These are phyloP conservation scores for Nettapus auritus DNA, from an alignment of 2,113 vertebrate species.

Conservation along the genomic window DNA sequence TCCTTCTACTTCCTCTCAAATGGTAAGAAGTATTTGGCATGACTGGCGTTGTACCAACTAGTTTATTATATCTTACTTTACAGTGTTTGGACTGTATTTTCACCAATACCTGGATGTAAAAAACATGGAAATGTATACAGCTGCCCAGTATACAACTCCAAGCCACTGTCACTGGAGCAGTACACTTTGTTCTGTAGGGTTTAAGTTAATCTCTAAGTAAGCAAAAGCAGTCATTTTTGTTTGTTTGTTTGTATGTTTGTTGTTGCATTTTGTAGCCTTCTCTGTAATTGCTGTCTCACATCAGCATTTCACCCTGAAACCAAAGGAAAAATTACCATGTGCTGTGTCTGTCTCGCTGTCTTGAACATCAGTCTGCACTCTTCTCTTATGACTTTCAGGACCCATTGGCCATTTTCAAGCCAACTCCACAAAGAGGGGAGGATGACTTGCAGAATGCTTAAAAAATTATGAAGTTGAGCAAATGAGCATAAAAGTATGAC, in stretches of 20 bases:
- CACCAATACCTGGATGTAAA: neutral
- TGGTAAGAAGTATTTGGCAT: neutral
- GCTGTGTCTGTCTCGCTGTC: neutral
- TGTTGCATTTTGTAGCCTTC: neutral
- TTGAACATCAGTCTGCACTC: neutral
- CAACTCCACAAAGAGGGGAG: neutral
- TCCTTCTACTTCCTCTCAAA: neutral
- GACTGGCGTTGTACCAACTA: fast-evolving
- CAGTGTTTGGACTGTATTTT: neutral
- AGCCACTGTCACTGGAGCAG: neutral
- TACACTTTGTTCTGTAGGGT: neutral
- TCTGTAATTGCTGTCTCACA: neutral
- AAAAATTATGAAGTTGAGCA: neutral
- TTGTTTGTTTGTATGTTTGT: neutral
- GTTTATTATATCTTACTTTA: neutral
- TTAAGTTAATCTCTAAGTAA: neutral
- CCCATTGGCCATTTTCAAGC: neutral
- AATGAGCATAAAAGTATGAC: neutral
- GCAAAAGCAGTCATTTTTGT: neutral
- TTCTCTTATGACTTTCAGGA: neutral
- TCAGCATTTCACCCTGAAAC: neutral
- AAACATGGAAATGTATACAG: neutral
- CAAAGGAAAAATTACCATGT: neutral
- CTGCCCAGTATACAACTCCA: neutral
- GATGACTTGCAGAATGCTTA: neutral